phyloP scores from a whole-genome alignment of 1,140 invertebrate species.

The Andricus grossulariae region DNA sequence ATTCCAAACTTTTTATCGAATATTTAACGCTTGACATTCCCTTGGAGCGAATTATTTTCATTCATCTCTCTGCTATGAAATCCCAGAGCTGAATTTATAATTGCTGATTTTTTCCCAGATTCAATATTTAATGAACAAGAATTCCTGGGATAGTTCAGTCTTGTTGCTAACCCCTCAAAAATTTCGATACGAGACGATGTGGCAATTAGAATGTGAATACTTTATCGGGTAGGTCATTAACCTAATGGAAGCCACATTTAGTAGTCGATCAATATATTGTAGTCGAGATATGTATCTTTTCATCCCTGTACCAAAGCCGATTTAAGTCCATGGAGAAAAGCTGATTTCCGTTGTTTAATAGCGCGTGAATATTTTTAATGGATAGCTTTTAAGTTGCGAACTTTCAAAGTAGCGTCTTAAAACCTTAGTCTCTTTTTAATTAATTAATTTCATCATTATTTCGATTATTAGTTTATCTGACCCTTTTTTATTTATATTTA shows the following conservation, averaged over 20 bases:
- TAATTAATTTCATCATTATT: no score
- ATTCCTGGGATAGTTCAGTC: conserved; percentile 13
- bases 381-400: no score
- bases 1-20: no score
- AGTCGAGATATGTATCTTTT: not conserved
- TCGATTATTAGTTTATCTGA: no score
- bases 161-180: conserved; percentile 10
- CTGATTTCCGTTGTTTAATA: no score
- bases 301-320: no score
- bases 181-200: conserved; percentile 3
- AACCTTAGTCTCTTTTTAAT: no score
- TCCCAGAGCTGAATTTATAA: not conserved
- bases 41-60: not conserved
- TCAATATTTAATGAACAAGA: conserved; percentile 6
- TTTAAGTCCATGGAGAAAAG: no score
- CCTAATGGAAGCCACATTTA: conserved; percentile 55
- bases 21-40: not conserved
- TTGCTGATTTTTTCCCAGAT: not conserved
- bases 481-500: no score
- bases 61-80: not conserved
- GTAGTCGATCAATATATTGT: conserved; percentile 53
- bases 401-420: no score
- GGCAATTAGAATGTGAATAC: conserved; percentile 43
- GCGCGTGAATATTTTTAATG: no score
- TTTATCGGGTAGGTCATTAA: conserved; percentile 57